Percentiles rank a stretch among this genome's conserved stretches.
phyloP scores from a whole-genome alignment of 1,140 invertebrate species.

The Drosophila kepulauana region DNA sequence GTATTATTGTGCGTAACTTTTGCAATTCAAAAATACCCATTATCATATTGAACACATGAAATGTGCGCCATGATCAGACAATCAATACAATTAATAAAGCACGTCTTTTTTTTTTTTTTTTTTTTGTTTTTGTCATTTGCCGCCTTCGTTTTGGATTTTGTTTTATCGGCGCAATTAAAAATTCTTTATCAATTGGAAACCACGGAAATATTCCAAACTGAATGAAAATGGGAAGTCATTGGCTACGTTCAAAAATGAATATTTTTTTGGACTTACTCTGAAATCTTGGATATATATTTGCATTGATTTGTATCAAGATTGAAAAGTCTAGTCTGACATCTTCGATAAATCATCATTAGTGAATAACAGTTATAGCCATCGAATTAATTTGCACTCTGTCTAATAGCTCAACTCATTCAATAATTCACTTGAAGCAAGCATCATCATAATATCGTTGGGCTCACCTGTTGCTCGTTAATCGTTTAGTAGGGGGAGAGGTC shows the following conservation, averaged over 20 bases:
- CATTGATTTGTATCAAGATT: no score
- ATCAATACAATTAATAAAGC: conserved; percentile 8
- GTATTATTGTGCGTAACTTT: neutral
- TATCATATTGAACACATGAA: conserved; percentile 15
- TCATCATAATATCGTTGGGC: neutral
- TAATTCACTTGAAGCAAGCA: conserved; percentile 4
- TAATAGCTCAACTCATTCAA: neutral
- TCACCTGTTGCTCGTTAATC: neutral
- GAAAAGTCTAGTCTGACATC: no score
- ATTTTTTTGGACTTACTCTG: neutral
- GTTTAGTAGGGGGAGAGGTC: neutral
- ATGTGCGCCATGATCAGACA: conserved; percentile 20
- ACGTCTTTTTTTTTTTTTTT: conserved; percentile 2
- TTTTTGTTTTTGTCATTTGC: neutral
- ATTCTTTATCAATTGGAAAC: conserved; percentile 9
- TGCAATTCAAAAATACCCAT: conserved; percentile 16
- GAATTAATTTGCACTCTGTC: no score
- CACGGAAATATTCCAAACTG: conserved; percentile 10
- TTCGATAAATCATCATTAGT: no score
- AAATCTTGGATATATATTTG: no score
- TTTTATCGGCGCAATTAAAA: conserved; percentile 25
- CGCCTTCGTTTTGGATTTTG: neutral
- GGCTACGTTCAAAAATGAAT: neutral
- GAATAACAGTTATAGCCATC: no score
- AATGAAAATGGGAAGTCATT: conserved; percentile 20